phyloP scores from a whole-genome alignment of 2,797 vertebrate species.

The Thripadectes ignobilis region DNA sequence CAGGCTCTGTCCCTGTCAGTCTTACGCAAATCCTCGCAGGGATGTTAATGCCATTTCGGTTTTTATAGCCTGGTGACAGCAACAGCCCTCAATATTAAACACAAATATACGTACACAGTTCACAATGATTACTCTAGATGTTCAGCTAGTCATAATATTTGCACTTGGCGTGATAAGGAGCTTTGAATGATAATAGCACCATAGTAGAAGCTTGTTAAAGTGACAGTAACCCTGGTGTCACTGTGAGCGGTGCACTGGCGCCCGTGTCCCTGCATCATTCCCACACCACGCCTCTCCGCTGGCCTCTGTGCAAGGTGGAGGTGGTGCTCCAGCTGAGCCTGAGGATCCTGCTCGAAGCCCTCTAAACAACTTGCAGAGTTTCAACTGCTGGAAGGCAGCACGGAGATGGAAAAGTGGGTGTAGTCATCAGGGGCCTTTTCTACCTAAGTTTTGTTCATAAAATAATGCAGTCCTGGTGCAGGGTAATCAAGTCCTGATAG shows the following conservation, averaged over 20 bases:
- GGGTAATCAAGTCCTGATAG: background rate
- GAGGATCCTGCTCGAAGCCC: background rate
- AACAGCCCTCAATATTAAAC: conserved; percentile 65
- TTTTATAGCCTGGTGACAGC: conserved; percentile 69
- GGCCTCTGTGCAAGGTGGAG: background rate
- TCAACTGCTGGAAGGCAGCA: background rate
- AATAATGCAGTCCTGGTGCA: background rate
- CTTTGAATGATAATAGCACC: conserved; percentile 59
- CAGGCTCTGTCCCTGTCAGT: conserved; percentile 50
- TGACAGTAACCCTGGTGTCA: conserved; percentile 41
- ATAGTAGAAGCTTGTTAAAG: conserved; percentile 50
- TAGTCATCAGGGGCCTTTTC: background rate
- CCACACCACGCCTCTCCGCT: background rate
- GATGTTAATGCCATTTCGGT: conserved; percentile 51
- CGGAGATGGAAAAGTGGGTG: background rate
- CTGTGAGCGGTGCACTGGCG: background rate
- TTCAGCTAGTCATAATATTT: conserved; percentile 64
- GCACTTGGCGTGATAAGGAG: conserved; percentile 61
- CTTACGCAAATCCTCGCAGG: conserved; percentile 48
- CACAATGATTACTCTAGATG: conserved; percentile 47
- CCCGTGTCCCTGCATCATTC: background rate
- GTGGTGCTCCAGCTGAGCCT: background rate
- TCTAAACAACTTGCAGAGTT: background rate
- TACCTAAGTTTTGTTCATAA: background rate
- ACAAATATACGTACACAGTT: conserved; percentile 57